Base-by-base conservation (phyloP, 2,113 vertebrate genomes). In the Cyprinodon variegatus region DNA sequence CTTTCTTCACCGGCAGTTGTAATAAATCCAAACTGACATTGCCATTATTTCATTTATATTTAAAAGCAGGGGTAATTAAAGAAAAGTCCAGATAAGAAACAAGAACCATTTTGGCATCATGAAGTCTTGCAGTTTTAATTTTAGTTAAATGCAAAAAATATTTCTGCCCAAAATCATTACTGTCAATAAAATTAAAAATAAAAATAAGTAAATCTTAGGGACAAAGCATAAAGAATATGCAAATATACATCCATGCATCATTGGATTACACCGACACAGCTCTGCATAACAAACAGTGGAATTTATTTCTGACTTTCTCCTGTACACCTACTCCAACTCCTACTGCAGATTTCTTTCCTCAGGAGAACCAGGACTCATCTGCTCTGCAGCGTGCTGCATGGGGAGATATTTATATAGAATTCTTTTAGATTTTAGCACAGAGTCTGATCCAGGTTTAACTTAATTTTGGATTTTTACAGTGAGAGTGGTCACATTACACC, bases 1-100 rank as follows among this genome's bases (percentile, higher is more conserved):
- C 80, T 93, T 93, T 86, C 91, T 84, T 93, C 91, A 93, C 83
- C 74, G 68, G 38, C 71, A 61, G 74, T 15, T 10, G 39, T 71
- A 71, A 76, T 59, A 72, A 77, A 81, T 61, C 68, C 79, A 66
- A 71, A 76, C 57, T 60, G 60, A 74, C 71, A 65, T 78, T 20
- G 10, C 7, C 36, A 13, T 62, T 38, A 38, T 62, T 62, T 38
- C 15, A 15, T 38, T 62, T 62, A 45, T 39, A 38, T 83, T 65
- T 57, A 63, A 78, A 68, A 48, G 48, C 57, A 61, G 76, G 50
- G 17, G 57, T 66, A 70, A 68, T 64, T 67, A 36, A 17, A 65
- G 48, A 61, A 60, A 75, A 17, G 11, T 84, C 72, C 79, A 57
- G 43, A 87, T 61, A 46, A 62, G 11, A 73, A 70, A 72, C 65